Percentiles rank a stretch among this genome's conserved stretches.
Conservation (phyloP, 2,888 invertebrate species). For the Diaphora mendica region DNA sequence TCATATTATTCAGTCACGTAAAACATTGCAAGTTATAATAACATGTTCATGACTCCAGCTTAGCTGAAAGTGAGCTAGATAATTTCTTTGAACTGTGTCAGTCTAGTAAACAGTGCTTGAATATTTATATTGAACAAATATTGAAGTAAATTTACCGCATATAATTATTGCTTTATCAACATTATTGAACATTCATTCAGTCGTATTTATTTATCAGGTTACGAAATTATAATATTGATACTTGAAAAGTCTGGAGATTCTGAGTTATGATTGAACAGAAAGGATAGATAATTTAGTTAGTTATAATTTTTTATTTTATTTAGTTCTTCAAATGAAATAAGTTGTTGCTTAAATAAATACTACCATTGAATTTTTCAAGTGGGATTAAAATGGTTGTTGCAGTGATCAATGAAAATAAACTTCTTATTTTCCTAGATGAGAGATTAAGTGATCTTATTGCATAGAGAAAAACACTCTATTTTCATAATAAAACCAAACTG, state of each 20-base stretch:
- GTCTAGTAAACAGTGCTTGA: not conserved
- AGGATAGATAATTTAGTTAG: no score
- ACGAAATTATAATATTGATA: not conserved
- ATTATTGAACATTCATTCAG: not conserved
- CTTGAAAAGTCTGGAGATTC: no score
- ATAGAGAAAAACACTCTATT: no score
- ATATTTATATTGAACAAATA: not conserved
- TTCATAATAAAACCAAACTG: no score
- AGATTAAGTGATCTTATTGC: no score
- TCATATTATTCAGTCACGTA: slow-evolving; percentile 2
- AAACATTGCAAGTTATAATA: not conserved
- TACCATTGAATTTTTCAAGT: no score
- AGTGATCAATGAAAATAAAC: no score
- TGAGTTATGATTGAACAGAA: not conserved
- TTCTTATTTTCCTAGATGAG: no score
- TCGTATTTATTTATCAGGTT: not conserved
- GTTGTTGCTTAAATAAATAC: no score
- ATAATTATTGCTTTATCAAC: not conserved
- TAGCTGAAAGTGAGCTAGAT: not conserved
- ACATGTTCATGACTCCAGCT: not conserved
- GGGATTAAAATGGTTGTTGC: no score
- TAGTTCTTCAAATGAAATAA: no score
- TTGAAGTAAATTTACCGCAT: not conserved
- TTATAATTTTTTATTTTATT: no score
- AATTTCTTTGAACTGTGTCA: not conserved